These are phyloP conservation scores for Vultur gryphus DNA, from an alignment of 2,797 vertebrate species.

Conservation along the genomic window DNA sequence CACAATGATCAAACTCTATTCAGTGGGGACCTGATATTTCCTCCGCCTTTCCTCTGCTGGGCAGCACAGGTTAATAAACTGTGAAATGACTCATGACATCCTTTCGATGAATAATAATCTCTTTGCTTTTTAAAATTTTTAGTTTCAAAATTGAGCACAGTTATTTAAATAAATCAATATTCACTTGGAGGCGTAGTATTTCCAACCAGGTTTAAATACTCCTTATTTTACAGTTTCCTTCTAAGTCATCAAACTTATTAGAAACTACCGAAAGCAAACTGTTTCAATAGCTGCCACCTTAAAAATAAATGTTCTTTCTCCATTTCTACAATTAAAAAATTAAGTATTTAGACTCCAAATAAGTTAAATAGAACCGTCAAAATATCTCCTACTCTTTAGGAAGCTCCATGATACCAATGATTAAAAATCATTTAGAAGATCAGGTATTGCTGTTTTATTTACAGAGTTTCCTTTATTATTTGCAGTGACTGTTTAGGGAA, in stretches of 20 bases:
- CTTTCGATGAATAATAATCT: neutral
- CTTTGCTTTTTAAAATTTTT: neutral
- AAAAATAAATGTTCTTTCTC: neutral
- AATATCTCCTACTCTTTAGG: neutral
- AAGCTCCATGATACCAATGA: neutral
- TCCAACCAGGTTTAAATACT: neutral
- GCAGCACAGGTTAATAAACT: neutral
- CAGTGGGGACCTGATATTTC: neutral
- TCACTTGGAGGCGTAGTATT: neutral
- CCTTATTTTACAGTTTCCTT: neutral
- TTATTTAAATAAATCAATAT: neutral
- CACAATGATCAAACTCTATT: neutral
- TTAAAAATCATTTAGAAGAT: neutral
- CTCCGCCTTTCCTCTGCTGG: neutral
- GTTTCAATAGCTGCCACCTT: conserved; percentile 22
- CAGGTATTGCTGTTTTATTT: neutral
- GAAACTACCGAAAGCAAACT: neutral
- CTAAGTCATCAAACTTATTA: neutral
- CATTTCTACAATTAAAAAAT: neutral
- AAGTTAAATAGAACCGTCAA: neutral
- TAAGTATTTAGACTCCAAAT: neutral
- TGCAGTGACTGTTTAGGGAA: neutral
- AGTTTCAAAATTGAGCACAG: neutral
- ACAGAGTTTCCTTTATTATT: neutral
- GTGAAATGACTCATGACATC: neutral